Conservation (phyloP, 1,140 invertebrate genomes). For the Drosophila erecta region DNA sequence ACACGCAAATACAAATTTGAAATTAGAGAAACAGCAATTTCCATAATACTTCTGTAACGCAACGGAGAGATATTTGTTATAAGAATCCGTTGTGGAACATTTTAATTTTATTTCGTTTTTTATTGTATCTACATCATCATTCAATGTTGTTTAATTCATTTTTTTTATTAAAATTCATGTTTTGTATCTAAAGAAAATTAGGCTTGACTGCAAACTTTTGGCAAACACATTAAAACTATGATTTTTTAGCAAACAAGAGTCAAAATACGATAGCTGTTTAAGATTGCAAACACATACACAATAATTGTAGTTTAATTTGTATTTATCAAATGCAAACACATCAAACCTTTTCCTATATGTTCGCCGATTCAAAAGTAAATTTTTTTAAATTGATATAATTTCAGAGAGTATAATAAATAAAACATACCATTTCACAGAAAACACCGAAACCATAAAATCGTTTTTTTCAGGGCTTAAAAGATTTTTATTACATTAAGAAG, state of each 20-base stretch:
- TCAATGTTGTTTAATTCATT: conserved; percentile 21
- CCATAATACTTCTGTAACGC: conserved; percentile 32
- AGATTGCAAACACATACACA: conserved; percentile 56
- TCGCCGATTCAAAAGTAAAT: conserved; percentile 44
- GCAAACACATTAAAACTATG: conserved; percentile 2
- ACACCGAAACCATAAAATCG: not conserved
- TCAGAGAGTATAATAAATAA: conserved; percentile 59
- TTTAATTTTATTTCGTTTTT: conserved; percentile 46
- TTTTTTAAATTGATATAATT: conserved; percentile 52
- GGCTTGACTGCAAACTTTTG: conserved; percentile 7
- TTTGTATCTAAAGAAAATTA: conserved; percentile 25
- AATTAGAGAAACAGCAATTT: conserved; percentile 32
- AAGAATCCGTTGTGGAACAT: conserved; percentile 37
- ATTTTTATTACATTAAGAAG: too few species aligned
- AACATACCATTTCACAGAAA: conserved; percentile 58
- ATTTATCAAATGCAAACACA: conserved; percentile 56
- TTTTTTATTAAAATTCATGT: conserved; percentile 40
- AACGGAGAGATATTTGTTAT: conserved; percentile 71
- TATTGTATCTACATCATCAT: conserved; percentile 23
- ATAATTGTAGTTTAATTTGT: conserved; percentile 57
- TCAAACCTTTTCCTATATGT: conserved; percentile 46
- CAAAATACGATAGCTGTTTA: conserved; percentile 59
- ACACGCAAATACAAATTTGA: conserved; percentile 21
- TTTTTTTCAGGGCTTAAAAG: not conserved
- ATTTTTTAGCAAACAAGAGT: conserved; percentile 43